phyloP scores from a whole-genome alignment of 2,888 invertebrate species.

The Oligia latruncula region DNA sequence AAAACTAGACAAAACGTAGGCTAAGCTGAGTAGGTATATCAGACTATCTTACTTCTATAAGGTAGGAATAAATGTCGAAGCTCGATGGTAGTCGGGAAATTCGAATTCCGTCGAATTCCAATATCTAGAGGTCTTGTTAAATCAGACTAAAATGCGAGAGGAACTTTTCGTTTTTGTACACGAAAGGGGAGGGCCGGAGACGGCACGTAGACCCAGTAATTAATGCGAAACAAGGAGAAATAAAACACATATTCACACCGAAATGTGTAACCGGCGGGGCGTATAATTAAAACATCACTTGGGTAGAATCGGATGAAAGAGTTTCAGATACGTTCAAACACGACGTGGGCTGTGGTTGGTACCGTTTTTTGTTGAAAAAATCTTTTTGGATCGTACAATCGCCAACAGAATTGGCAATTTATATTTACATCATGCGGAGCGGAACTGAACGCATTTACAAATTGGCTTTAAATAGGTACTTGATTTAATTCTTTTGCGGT shows the following conservation, averaged over 20 bases:
- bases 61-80: conserved; percentile 44
- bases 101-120: conserved; percentile 63
- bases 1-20: conserved; percentile 7
- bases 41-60: conserved; percentile 39
- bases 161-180: conserved; percentile 79
- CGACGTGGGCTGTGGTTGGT: conserved; percentile 55
- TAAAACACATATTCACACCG: conserved; percentile 78
- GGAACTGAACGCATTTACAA: conserved; percentile 39
- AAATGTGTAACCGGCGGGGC: conserved; percentile 75
- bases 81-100: conserved; percentile 51
- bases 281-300: conserved; percentile 83
- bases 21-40: background rate
- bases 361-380: conserved; percentile 52
- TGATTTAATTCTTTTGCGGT: conserved; percentile 30
- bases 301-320: conserved; percentile 70
- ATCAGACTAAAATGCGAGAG: conserved; percentile 67
- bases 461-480: conserved; percentile 35
- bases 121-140: conserved; percentile 74
- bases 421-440: conserved; percentile 47
- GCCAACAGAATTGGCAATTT: conserved; percentile 41
- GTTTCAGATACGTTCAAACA: conserved; percentile 65
- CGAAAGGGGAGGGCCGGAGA: conserved; percentile 73
- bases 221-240: conserved; percentile 84
- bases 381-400: conserved; percentile 50
- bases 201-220: conserved; percentile 77